Percentiles rank a stretch among this genome's conserved stretches.
Evolutionary conservation across 2,797 vertebrate genomes (phyloP).

Genomic region (Enteromius paludinosus): DNA sequence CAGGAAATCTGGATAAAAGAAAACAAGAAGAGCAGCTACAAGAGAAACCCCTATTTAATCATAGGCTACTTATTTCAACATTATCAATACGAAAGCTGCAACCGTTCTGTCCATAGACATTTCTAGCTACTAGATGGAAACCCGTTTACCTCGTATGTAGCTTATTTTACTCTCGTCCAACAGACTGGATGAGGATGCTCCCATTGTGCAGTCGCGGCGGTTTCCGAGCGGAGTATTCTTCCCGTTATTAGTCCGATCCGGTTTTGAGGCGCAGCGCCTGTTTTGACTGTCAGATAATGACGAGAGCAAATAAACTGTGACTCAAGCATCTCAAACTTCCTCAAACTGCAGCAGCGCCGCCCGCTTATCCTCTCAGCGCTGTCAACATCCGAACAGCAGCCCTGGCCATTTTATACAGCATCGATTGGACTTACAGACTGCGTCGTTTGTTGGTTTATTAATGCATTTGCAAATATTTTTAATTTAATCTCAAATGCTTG

Average conservation of each 20-base stretch:
- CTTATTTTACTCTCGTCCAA: constrained; percentile 85
- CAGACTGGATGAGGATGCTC: constrained; percentile 81
- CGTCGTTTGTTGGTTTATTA: background rate
- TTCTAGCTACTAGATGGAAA: background rate
- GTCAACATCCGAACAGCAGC: constrained; percentile 26
- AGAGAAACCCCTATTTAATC: background rate
- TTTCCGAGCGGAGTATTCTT: constrained; percentile 21
- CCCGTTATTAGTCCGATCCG: constrained; percentile 15
- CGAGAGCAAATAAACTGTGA: constrained; percentile 34
- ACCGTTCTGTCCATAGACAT: too few species aligned
- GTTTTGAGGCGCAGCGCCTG: constrained; percentile 7
- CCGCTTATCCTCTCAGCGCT: constrained; percentile 32
- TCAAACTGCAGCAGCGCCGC: constrained; percentile 57
- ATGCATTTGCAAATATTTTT: background rate
- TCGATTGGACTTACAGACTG: background rate
- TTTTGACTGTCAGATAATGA: constrained; percentile 44
- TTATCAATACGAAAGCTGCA: background rate
- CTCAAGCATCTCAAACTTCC: constrained; percentile 41
- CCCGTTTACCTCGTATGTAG: constrained; percentile 84
- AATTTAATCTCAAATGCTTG: background rate
- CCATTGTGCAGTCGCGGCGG: constrained; percentile 73
- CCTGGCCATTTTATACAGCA: background rate
- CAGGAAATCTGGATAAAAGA: background rate
- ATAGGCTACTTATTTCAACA: background rate
- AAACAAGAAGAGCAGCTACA: background rate